Base-by-base conservation (phyloP, 2,797 vertebrate genomes). In the Adrianichthys oophorus region DNA sequence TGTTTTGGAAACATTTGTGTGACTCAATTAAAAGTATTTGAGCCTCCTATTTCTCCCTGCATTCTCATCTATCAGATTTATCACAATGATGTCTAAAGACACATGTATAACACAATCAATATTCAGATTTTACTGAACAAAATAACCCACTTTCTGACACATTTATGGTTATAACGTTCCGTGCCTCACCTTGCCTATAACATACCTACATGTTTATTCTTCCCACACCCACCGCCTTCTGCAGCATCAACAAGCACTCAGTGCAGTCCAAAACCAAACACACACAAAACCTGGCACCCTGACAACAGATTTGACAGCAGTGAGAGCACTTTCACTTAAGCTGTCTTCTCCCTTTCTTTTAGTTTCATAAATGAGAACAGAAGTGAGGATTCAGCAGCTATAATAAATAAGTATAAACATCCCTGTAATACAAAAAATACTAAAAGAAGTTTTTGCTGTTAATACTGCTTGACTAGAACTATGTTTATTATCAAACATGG, bases 261-360 rank as follows among this genome's bases (percentile, higher is more conserved):
- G 52, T 52, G 55, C 48, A 69, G 50, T 73, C 56, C 52, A 52
- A 52, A 40, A 64, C 61, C 44, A 72, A 76, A 78, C 49, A 49
- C 32, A 72, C 54, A 17, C 64, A 61, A 61, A 68, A 76, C 63
- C 74, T 80, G 68, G 73, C 83, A 74, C 18, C 40, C 29, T 80
- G 72, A 80, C 78, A 80, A 48, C 47, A 56, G 55, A 70, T 81
- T 69, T 79, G 68, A 62, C 52, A 74, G 48, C 48, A 64, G 62
- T 73, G 47, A 68, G 76, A 13, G 29, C 71, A 69, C 63, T 64
- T 74, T 74, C 21, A 24, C 61, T 82, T 63, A 48, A 44, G 58
- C 62, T 49, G 59, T 70, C 61, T 68, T 54, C 48, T 37, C 32
- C 32, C 32, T 37, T 12, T 23, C 16, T 62, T 48, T 67, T 70